Base-by-base conservation (phyloP, 2,888 invertebrate species). In the Eristalis intricaria region DNA sequence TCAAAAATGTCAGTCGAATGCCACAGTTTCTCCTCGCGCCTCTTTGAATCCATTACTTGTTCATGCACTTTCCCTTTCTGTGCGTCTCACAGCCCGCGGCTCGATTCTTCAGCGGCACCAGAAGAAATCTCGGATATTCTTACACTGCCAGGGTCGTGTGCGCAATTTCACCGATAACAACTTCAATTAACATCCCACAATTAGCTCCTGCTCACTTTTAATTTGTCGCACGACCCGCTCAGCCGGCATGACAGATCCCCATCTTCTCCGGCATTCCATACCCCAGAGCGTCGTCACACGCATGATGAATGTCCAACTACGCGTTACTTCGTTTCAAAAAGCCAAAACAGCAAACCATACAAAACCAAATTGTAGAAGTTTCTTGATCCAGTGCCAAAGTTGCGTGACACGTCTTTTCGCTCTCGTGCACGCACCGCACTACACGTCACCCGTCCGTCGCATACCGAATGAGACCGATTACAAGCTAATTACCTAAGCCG, bases 321-420 rank as follows among this genome's bases (percentile, higher is more conserved):
- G 68, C 84, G 84, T 87, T 73, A 73, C 87, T 73, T 50, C 61
- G 56, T 69, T 66, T 80, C 71, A 84, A 76, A 80, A 22, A 70
- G 71, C 19, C n/a, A 50, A 50, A 19, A 50, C 50, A n/a, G 50
- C 50, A 50, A 50, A 50, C 13, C 2, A 13, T 38, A 38, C 38
- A 13, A 13, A 13, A 50, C 50, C 7, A n/a, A 50, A n/a, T 8
- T 8, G 50, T 50, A 50, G 50, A 50, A 50, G 50, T 87, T 84
- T 87, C 68, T 84, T 87, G 87, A 84, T 87, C 75, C 79, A 84
- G 84, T 69, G 87, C 87, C 87, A 87, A 69, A 84, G 63, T 69
- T 84, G 84, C 87, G 87, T 87, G 87, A 84, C 87, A 87, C 77
- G 87, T 87, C 80, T 75, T 65, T 38, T 70, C 66, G 86, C 32